Percentiles rank a stretch among this genome's conserved stretches.
Evolutionary conservation across 2,797 vertebrate genomes (phyloP).

Genomic region (Hozukius guyotensis): DNA sequence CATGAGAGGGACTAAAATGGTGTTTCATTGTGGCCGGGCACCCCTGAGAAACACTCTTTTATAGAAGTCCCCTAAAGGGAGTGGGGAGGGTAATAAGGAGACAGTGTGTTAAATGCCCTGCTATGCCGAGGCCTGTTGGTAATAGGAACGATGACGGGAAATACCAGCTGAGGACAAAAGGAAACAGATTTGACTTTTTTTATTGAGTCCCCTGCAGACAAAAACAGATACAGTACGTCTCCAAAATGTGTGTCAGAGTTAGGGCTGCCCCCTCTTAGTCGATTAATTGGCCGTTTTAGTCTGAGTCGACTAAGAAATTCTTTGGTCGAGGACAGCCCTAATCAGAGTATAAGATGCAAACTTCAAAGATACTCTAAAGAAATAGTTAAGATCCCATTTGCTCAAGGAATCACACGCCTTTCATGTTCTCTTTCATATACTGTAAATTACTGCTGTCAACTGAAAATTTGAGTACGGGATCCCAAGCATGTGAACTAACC

Average conservation of each 20-base stretch:
- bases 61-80: slow-evolving; percentile 39
- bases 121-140: slow-evolving; percentile 49
- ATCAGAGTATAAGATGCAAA: not conserved
- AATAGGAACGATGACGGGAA: slow-evolving; percentile 43
- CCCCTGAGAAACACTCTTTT: slow-evolving; percentile 62
- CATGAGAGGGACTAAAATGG: slow-evolving; percentile 56
- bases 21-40: slow-evolving; percentile 62
- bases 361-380: not conserved
- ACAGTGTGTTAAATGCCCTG: slow-evolving; percentile 37
- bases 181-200: slow-evolving; percentile 26
- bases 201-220: not conserved
- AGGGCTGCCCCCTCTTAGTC: no score
- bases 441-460: slow-evolving; percentile 2
- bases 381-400: not conserved
- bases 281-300: no score
- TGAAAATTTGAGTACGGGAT: not conserved
- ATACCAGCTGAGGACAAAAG: slow-evolving; percentile 34
- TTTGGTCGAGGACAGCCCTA: no score
- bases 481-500: not conserved
- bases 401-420: not conserved
- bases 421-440: not conserved
- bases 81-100: slow-evolving; percentile 34
- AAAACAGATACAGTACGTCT: not conserved
- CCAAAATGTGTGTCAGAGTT: not conserved
- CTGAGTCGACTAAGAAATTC: no score